Base-by-base conservation (phyloP, 1,140 invertebrate species). In the Mizuhopecten yessoensis region DNA sequence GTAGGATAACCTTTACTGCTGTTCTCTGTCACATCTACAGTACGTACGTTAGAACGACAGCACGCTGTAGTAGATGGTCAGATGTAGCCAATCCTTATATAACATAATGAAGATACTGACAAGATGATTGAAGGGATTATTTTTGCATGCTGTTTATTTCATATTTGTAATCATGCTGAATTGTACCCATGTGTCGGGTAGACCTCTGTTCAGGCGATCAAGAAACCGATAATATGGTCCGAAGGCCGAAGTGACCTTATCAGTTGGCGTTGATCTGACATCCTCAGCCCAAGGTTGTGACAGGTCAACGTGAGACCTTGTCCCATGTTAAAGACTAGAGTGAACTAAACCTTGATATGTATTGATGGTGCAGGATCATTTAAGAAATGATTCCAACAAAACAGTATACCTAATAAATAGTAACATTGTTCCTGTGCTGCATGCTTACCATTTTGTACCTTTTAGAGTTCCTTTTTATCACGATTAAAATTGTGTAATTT, bases 241-340 rank as follows among this genome's bases (percentile, higher is more conserved):
- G 57, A 75, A 75, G 57, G 57, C 57, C 57, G 57, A 75, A 75
- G 57, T 75, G 57, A 75, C 57, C 57, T 75, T 75, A 75, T 29
- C 1, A 75, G n/a, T 5, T 75, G 42, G 17, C 29, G 57, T 23
- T 75, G 57, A 13, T 45, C 9, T 45, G 42, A 17, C 42, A 45
- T 45, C 42, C 42, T 13, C 17, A 45, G 0, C 17, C 42, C 42
- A 45, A 45, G 42, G 42, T 75, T 75, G 23, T 75, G n/a, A 75
- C 57, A 75, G 57, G 57, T 75, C 57, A 75, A 29, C 7, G 57
- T 75, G 57, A n/a, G 9, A 7, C 17, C 17, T 9, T n/a, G 23
- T 29, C 9, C 9, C n/a, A 17, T 75, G 57, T 75, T 75, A n/a
- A n/a, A 29, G 17, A 29, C 23, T 75, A 29, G 23, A 75, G n/a